phyloP scores from a whole-genome alignment of 2,797 vertebrate genomes.

The Lutra lutra region DNA sequence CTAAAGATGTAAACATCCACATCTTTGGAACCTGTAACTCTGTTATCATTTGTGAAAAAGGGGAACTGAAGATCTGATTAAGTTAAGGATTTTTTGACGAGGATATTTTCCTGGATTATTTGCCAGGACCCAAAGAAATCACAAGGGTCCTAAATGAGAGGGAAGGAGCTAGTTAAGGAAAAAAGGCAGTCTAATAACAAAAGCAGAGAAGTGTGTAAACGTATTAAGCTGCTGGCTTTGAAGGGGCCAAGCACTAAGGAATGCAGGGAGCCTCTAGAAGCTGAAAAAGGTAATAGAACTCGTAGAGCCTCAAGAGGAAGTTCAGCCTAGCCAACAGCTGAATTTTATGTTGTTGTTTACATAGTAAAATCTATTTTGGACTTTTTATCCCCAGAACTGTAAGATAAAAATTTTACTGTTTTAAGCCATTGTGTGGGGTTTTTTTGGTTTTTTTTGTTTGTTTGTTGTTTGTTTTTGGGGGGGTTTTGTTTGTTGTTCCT shows the following conservation, averaged over 20 bases:
- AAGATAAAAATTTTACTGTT: not conserved
- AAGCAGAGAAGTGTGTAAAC: not conserved
- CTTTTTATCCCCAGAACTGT: not conserved
- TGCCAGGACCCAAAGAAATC: not conserved
- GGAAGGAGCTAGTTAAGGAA: not conserved
- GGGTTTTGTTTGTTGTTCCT: not conserved
- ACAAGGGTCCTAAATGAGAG: not conserved
- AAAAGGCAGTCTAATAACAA: not conserved
- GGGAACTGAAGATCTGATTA: not conserved
- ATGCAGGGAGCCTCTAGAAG: not conserved
- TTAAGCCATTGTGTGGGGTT: not conserved
- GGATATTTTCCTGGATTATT: not conserved
- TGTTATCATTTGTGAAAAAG: not conserved
- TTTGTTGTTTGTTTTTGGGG: no score
- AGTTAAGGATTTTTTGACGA: not conserved
- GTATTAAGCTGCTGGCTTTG: not conserved
- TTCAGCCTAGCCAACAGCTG: not conserved
- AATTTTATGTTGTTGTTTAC: not conserved
- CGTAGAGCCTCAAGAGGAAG: not conserved
- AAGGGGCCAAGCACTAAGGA: not conserved
- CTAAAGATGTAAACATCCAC: not conserved
- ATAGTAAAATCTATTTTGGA: not conserved
- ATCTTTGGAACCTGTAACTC: not conserved
- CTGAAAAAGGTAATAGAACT: not conserved
- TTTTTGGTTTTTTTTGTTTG: no score